phyloP scores from a whole-genome alignment of 30 jellyfish, hydroid and myxozoan genomes.

The Aurelia sp. region DNA sequence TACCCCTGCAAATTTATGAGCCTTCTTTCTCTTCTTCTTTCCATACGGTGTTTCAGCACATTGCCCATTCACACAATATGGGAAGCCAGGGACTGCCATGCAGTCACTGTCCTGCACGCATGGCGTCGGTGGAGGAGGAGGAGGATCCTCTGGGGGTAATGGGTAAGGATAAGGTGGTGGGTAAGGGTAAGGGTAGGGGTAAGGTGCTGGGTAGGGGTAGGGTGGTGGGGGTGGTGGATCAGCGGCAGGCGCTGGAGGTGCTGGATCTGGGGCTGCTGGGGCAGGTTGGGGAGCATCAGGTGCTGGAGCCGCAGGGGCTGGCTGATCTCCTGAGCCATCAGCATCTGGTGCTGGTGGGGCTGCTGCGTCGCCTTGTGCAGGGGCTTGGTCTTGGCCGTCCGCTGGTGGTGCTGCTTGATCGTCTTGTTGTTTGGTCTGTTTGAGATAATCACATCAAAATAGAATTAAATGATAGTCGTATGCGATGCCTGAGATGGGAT shows the following conservation, averaged over 20 bases:
- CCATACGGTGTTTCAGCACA: conserved; percentile 58
- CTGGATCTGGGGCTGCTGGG: conserved; percentile 32
- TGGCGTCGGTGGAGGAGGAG: conserved; percentile 45
- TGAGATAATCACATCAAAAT: no score
- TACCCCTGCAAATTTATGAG: conserved; percentile 39
- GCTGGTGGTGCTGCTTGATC: no score
- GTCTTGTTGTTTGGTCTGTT: no score
- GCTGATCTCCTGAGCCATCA: conserved; percentile 34
- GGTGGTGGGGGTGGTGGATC: conserved; percentile 34
- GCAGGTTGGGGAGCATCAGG: conserved; percentile 37
- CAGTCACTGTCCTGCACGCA: conserved; percentile 44
- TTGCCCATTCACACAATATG: conserved; percentile 42
- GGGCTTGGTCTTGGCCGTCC: conserved; percentile 3
- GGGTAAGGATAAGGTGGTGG: conserved; percentile 36
- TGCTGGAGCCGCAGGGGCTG: conserved; percentile 51
- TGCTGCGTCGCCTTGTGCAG: conserved; percentile 45
- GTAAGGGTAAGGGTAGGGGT: conserved; percentile 30
- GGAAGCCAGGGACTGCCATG: conserved; percentile 12
- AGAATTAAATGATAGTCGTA: no score
- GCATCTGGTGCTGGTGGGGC: conserved; percentile 22
- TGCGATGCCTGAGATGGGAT: no score
- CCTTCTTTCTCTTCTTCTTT: conserved; percentile 36
- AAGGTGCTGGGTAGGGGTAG: conserved; percentile 10
- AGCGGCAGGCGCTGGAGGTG: conserved; percentile 42
- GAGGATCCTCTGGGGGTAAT: conserved; percentile 18